phyloP scores from a whole-genome alignment of 2,797 vertebrate genomes.

The Amniataba percoides region DNA sequence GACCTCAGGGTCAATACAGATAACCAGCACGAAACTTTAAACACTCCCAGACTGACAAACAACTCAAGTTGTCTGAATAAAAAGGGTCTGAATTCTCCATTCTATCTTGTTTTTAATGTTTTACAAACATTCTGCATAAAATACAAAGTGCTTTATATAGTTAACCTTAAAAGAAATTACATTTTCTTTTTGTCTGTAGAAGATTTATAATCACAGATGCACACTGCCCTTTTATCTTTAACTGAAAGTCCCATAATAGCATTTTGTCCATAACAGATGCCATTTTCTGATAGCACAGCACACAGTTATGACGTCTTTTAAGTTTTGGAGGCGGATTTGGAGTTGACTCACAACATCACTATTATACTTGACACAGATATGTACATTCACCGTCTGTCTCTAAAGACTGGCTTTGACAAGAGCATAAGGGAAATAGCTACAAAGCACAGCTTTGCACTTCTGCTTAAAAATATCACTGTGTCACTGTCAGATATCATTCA shows the following conservation, averaged over 20 bases:
- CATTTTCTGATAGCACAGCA: constrained; percentile 61
- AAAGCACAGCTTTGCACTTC: background rate
- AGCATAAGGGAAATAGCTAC: background rate
- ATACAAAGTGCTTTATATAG: constrained; percentile 12
- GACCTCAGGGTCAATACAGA: constrained; percentile 30
- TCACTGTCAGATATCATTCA: background rate
- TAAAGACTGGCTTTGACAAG: constrained; percentile 1
- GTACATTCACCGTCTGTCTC: constrained; percentile 15
- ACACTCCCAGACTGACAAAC: background rate
- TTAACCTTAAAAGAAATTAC: background rate
- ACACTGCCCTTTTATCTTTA: constrained; percentile 45
- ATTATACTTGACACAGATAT: constrained; percentile 2
- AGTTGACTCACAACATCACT: constrained; percentile 21
- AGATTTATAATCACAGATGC: constrained; percentile 26
- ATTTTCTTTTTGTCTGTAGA: background rate
- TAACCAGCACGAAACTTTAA: background rate
- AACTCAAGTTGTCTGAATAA: background rate
- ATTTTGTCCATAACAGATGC: constrained; percentile 45
- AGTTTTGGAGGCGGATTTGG: no score
- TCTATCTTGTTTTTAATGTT: background rate
- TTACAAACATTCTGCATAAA: background rate
- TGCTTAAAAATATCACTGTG: background rate
- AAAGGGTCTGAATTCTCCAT: background rate
- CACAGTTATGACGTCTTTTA: constrained; percentile 29
- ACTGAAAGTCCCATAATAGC: constrained; percentile 24